Evolutionary conservation across 2,113 vertebrate species (phyloP).

Genomic region (Percopsis transmontana): DNA sequence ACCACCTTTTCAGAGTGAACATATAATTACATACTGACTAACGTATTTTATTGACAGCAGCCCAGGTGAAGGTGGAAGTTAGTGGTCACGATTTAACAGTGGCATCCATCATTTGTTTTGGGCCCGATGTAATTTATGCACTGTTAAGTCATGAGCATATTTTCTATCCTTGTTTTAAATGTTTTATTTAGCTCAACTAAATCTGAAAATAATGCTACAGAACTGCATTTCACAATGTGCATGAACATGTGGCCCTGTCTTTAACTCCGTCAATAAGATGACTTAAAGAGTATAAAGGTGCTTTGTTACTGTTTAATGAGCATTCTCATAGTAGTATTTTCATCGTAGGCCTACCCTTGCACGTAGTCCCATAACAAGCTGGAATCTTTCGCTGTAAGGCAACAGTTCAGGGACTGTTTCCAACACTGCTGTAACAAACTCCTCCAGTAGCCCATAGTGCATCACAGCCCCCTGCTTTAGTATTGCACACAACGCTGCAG

Average conservation of each 20-base stretch:
- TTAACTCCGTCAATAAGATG: too few species aligned
- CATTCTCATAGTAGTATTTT: too few species aligned
- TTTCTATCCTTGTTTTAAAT: too few species aligned
- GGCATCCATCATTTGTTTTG: too few species aligned
- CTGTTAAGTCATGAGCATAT: too few species aligned
- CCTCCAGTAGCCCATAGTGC: slow-evolving; percentile 67
- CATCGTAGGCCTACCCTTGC: slow-evolving; percentile 76
- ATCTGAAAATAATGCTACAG: too few species aligned
- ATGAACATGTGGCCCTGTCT: too few species aligned
- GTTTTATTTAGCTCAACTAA: too few species aligned
- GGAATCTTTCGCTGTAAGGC: slow-evolving; percentile 64
- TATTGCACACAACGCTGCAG: slow-evolving; percentile 70
- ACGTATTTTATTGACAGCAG: neutral
- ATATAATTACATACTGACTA: neutral
- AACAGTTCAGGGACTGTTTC: slow-evolving; percentile 67
- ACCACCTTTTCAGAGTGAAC: slow-evolving; percentile 39
- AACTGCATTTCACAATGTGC: too few species aligned
- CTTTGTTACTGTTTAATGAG: too few species aligned
- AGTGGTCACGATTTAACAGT: neutral
- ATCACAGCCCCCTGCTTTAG: slow-evolving; percentile 51
- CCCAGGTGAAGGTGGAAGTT: neutral
- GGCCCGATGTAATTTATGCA: too few species aligned
- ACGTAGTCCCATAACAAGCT: slow-evolving; percentile 69
- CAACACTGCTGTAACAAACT: slow-evolving; percentile 66
- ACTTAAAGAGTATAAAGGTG: too few species aligned